Evolutionary conservation across 2,888 invertebrate genomes (phyloP), one percentile per base, ranked within the genome.

Genomic region (Dilophus febrilis): DNA sequence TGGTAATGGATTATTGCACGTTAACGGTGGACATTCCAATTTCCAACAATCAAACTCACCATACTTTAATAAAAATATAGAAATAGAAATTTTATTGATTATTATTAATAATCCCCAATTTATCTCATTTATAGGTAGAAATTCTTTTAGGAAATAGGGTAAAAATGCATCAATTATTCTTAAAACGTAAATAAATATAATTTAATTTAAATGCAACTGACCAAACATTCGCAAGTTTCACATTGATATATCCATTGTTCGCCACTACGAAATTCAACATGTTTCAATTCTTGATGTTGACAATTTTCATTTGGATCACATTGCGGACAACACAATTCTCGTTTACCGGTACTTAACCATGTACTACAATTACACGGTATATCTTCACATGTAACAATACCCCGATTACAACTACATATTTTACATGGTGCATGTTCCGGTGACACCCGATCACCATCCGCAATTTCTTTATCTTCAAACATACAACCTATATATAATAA

Each of bases 1-100:
- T 48, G 72, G 68, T 32, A 75, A 64, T 4, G 75, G 72, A 49
- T 73, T 70, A 44, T 67, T 64, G 56, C 80, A 80, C 40, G 69
- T 64, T 40, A 75, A 61, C 37, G 73, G 73, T 51, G 83, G 85
- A 61, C 88, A 88, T 58, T 80, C 78, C 59, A 85, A 70, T 54
- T 81, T 79, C 83, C 84, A 86, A 59, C 88, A 88, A 68, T 87
- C 87, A 50, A 83, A 76, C 65, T 87, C 84, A 38, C 87, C 87
- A 53, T 80, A 70, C 77, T 82, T n/a, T n/a, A n/a, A n/a, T n/a
- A n/a, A n/a, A n/a, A n/a, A n/a, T n/a, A n/a, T n/a, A n/a, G n/a
- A n/a, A n/a, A n/a, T n/a, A n/a, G n/a, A n/a, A n/a, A n/a, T n/a
- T n/a, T n/a, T n/a, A n/a, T n/a, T n/a, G n/a, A n/a, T n/a, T n/a